Evolutionary conservation across 2,888 invertebrate genomes (phyloP).

Genomic region (Pardosa pseudoannulata): DNA sequence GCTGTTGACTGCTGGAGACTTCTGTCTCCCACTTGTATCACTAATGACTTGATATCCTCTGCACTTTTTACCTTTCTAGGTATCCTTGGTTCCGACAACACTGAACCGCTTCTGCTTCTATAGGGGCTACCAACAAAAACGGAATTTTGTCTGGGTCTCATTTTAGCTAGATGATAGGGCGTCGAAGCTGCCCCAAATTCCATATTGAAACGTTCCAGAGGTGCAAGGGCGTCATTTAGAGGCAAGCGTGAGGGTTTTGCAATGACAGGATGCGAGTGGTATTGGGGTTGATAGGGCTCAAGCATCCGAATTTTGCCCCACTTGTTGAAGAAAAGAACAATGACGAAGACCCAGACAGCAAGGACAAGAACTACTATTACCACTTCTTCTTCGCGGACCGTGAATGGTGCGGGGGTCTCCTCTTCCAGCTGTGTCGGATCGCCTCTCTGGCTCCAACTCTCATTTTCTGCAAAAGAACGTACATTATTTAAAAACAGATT

Average conservation of each 20-base stretch:
- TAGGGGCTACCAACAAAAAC: slow-evolving; percentile 85
- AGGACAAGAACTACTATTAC: slow-evolving; percentile 90
- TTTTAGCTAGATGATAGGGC: slow-evolving; percentile 40
- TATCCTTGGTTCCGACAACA: slow-evolving; percentile 82
- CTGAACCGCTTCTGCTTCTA: slow-evolving; percentile 77
- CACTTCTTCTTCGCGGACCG: slow-evolving; percentile 88
- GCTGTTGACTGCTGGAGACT: slow-evolving; percentile 64
- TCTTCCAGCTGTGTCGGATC: slow-evolving; percentile 28
- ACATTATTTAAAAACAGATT: too few relatives aligned
- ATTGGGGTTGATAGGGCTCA: slow-evolving; percentile 93
- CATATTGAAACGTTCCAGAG: slow-evolving; percentile 59
- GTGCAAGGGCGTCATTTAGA: slow-evolving; percentile 52
- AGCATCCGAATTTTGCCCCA: slow-evolving; percentile 96
- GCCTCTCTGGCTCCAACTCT: slow-evolving; percentile 42
- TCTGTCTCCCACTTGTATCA: slow-evolving; percentile 63
- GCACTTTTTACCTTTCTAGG: slow-evolving; percentile 88
- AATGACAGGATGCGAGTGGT: slow-evolving; percentile 81
- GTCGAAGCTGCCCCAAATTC: slow-evolving; percentile 57
- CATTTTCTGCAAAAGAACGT: slow-evolving; percentile 59
- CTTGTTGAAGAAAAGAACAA: slow-evolving; percentile 92
- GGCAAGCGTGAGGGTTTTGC: slow-evolving; percentile 57
- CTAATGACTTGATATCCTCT: slow-evolving; percentile 87
- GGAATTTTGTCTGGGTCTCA: slow-evolving; percentile 86
- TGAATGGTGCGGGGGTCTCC: slow-evolving; percentile 36
- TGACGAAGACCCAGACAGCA: slow-evolving; percentile 91